phyloP scores from a whole-genome alignment of 2,888 invertebrate genomes.

The Xylophagus ater region DNA sequence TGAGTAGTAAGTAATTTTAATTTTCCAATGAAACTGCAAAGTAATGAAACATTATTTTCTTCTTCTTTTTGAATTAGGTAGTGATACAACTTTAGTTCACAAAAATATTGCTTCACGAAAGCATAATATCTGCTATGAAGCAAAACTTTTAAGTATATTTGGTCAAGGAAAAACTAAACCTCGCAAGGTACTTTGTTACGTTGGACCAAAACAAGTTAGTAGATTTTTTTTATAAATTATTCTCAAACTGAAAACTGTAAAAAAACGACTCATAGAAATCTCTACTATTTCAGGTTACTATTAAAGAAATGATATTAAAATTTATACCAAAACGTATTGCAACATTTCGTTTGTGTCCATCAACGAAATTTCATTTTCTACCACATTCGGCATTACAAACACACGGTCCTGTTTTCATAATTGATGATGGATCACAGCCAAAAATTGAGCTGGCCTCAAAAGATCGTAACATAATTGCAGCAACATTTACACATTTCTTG shows the following conservation, averaged over 20 bases:
- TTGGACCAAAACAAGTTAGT: constrained; percentile 71
- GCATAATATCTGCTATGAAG: constrained; percentile 79
- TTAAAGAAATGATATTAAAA: constrained; percentile 87
- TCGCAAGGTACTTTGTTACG: constrained; percentile 79
- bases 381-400: constrained; percentile 37
- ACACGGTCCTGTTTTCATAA: constrained; percentile 55
- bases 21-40: background rate
- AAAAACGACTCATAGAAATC: constrained; percentile 14
- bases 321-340: constrained; percentile 86
- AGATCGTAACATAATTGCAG: constrained; percentile 82
- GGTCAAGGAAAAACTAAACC: constrained; percentile 49
- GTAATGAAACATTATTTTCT: constrained; percentile 2
- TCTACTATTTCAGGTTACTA: constrained; percentile 47
- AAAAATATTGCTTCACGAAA: constrained; percentile 78
- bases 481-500: constrained; percentile 83
- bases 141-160: constrained; percentile 54
- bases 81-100: constrained; percentile 72
- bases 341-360: constrained; percentile 85
- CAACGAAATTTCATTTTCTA: constrained; percentile 73
- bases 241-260: background rate
- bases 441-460: constrained; percentile 70
- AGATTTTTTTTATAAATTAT: background rate
- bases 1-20: constrained; percentile 57
- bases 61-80: constrained; percentile 42
- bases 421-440: constrained; percentile 87